These are phyloP conservation scores for Morpho deidamia DNA, from an alignment of 2,888 invertebrate genomes.

Conservation along the genomic window DNA sequence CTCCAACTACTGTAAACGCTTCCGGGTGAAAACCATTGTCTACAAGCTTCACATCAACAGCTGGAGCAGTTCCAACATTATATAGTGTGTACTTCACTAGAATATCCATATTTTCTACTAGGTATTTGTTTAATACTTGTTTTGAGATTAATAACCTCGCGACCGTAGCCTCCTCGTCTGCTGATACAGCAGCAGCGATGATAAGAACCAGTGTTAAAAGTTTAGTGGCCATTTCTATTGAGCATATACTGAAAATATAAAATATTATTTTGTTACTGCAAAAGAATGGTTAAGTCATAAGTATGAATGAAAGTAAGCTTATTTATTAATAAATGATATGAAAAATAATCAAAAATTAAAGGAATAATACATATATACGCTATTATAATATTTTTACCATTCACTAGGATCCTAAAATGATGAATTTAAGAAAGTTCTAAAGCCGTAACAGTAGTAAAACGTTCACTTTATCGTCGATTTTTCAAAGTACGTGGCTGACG, in stretches of 20 bases:
- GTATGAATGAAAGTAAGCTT: conserved; percentile 15
- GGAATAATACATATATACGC: not conserved
- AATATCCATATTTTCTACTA: conserved; percentile 98
- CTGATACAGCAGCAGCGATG: conserved; percentile 63
- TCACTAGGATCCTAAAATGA: conserved; percentile 22
- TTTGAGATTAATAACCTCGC: conserved; percentile 94
- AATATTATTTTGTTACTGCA: not conserved
- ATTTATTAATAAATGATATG: not conserved
- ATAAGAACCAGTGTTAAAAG: conserved; percentile 64
- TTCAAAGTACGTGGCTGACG: conserved; percentile 70
- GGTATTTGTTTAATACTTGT: conserved; percentile 95
- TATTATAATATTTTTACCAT: conserved; percentile 28
- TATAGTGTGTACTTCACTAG: conserved; percentile 95
- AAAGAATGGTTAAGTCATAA: not conserved
- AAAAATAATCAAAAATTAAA: conserved; percentile 3
- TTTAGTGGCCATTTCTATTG: conserved; percentile 65
- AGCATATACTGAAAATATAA: conserved; percentile 24
- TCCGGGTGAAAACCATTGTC: conserved; percentile 96
- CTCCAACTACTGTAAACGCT: conserved; percentile 93
- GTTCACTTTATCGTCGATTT: conserved; percentile 30
- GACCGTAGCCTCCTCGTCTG: conserved; percentile 84
- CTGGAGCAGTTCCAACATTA: conserved; percentile 95
- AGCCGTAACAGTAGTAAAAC: conserved; percentile 30
- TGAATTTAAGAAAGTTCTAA: conserved; percentile 18
- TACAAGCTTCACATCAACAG: conserved; percentile 90